Conservation (phyloP, 2,797 vertebrate species). For the Malurus leucopterus region DNA sequence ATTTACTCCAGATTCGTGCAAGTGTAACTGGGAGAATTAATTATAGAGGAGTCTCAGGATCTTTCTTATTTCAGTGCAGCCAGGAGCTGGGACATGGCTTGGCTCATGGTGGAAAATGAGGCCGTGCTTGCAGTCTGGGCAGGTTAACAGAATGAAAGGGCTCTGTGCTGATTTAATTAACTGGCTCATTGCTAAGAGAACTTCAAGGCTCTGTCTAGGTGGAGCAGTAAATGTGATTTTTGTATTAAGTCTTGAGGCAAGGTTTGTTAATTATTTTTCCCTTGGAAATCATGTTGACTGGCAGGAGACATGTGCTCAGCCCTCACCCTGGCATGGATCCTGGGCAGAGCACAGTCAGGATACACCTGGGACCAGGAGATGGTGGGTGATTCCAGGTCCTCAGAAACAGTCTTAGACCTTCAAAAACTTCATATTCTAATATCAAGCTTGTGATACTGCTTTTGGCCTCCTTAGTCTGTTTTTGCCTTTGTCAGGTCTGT, state of each 20-base stretch:
- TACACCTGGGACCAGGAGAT: neutral
- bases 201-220: neutral
- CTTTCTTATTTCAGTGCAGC: neutral
- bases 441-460: neutral
- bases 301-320: neutral
- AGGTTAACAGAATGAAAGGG: neutral
- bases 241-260: neutral
- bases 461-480: neutral
- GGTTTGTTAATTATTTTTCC: neutral
- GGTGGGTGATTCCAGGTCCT: neutral
- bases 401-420: neutral
- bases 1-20: slow-evolving; percentile 5
- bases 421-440: neutral
- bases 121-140: neutral
- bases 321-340: neutral
- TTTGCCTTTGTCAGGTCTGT: neutral
- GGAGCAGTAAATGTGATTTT: neutral
- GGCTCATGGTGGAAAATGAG: neutral
- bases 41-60: neutral
- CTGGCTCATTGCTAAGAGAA: neutral
- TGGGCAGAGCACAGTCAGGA: neutral
- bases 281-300: neutral
- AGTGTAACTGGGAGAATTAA: slow-evolving; percentile 6
- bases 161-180: neutral
- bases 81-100: neutral